Evolutionary conservation across 1,140 invertebrate species (phyloP).

Genomic region (Dolichoris vasculosae): DNA sequence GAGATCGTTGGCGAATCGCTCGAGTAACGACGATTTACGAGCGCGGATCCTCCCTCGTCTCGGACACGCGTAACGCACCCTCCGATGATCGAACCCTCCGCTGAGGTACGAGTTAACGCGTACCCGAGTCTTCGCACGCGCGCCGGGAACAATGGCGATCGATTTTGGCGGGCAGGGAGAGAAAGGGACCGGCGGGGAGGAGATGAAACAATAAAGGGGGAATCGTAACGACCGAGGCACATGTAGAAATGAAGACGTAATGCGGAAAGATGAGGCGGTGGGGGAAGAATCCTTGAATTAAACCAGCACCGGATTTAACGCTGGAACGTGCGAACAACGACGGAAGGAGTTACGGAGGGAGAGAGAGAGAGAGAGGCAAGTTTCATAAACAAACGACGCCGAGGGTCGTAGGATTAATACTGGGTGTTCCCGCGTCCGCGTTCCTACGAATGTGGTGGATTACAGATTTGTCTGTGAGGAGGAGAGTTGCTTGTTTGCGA

Average conservation of each 20-base stretch:
- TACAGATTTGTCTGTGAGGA: background rate
- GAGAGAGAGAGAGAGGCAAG: background rate
- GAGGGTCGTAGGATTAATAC: background rate
- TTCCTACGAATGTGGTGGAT: background rate
- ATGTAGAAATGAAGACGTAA: conserved; percentile 6
- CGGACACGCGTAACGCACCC: background rate
- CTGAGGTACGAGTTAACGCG: background rate
- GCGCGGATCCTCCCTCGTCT: background rate
- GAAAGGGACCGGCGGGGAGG: background rate
- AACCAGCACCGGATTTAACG: background rate
- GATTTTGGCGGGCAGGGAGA: background rate
- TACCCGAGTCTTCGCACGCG: too few species aligned
- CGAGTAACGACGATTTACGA: conserved; percentile 28
- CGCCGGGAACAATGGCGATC: background rate
- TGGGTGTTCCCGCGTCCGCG: background rate
- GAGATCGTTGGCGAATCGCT: background rate
- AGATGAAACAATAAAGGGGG: background rate
- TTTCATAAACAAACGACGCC: background rate
- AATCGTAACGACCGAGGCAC: background rate
- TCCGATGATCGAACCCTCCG: background rate
- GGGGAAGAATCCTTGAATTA: background rate
- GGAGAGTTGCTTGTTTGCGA: background rate
- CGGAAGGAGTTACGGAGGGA: background rate
- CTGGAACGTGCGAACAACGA: background rate
- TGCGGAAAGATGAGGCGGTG: background rate